Percentiles rank a stretch among this genome's conserved stretches.
These are phyloP conservation scores for Aldabrachelys gigantea DNA, from an alignment of 2,113 vertebrate species.

Conservation along the genomic window DNA sequence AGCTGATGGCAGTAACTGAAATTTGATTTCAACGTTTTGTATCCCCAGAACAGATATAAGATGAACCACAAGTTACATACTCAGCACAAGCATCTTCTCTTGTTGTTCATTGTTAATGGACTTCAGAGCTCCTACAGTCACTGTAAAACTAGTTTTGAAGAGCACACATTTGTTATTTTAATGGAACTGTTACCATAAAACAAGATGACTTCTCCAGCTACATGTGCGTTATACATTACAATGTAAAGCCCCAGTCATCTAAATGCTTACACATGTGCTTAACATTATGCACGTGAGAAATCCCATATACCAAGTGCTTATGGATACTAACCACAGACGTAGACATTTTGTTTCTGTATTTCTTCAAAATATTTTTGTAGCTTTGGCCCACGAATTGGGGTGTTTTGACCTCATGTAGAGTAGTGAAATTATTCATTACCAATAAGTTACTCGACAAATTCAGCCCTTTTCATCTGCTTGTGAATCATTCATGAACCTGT, in stretches of 20 bases:
- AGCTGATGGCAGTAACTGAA: not conserved
- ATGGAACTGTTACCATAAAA: not conserved
- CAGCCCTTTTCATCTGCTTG: not conserved
- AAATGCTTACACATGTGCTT: not conserved
- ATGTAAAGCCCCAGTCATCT: not conserved
- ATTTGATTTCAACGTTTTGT: slow-evolving; percentile 5
- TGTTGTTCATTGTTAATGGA: slow-evolving; percentile 22
- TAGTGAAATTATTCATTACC: not conserved
- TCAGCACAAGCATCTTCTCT: not conserved
- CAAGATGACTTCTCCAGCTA: not conserved
- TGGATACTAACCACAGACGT: not conserved
- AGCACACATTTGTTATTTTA: slow-evolving; percentile 8
- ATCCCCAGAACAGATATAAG: not conserved
- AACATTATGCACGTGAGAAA: not conserved
- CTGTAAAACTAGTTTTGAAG: not conserved
- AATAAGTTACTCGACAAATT: not conserved
- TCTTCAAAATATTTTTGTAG: not conserved
- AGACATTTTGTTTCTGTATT: not conserved
- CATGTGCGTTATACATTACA: not conserved
- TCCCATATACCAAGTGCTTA: not conserved
- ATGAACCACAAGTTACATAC: not conserved
- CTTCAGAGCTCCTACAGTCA: not conserved
- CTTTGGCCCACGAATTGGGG: not conserved
- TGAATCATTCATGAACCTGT: not conserved
- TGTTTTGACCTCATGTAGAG: not conserved